Evolutionary conservation across 1,140 invertebrate species (phyloP).

Genomic region (Mya arenaria): DNA sequence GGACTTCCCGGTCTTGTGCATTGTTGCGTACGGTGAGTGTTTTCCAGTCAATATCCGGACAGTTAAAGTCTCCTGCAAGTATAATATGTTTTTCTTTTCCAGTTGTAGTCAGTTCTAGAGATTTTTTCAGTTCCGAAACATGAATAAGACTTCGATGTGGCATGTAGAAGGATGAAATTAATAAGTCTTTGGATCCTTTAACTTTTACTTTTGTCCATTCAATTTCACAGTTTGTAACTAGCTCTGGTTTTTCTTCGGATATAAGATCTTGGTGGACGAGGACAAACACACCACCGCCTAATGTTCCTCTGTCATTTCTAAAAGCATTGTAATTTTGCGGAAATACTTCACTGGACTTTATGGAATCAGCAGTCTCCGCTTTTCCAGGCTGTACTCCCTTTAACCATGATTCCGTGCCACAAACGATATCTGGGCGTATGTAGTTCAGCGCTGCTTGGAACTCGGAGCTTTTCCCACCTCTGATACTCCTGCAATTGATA

Average conservation of each 20-base stretch:
- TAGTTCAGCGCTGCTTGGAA: slow-evolving; percentile 43
- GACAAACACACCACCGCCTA: slow-evolving; percentile 55
- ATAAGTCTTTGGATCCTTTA: slow-evolving; percentile 34
- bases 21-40: not conserved
- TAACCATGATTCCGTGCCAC: slow-evolving; percentile 60
- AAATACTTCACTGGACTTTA: slow-evolving; percentile 56
- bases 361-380: slow-evolving; percentile 12
- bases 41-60: slow-evolving; percentile 43
- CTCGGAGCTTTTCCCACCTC: slow-evolving; percentile 51
- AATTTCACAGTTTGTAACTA: slow-evolving; percentile 51
- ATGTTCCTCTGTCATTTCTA: slow-evolving; percentile 53
- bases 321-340: slow-evolving; percentile 39
- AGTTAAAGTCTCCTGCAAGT: slow-evolving; percentile 51
- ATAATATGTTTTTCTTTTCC: slow-evolving; percentile 36
- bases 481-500: slow-evolving; percentile 54
- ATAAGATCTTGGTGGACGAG: slow-evolving; percentile 40
- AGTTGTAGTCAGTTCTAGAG: not conserved
- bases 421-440: slow-evolving; percentile 60
- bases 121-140: slow-evolving; percentile 36
- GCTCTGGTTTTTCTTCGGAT: slow-evolving; percentile 13
- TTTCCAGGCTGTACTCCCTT: slow-evolving; percentile 52
- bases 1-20: slow-evolving; percentile 24
- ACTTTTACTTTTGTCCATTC: slow-evolving; percentile 48
- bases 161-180: slow-evolving; percentile 41
- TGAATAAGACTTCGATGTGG: slow-evolving; percentile 34